These are phyloP conservation scores for Lacanobia oleracea DNA, from an alignment of 2,888 invertebrate genomes.

Conservation along the genomic window DNA sequence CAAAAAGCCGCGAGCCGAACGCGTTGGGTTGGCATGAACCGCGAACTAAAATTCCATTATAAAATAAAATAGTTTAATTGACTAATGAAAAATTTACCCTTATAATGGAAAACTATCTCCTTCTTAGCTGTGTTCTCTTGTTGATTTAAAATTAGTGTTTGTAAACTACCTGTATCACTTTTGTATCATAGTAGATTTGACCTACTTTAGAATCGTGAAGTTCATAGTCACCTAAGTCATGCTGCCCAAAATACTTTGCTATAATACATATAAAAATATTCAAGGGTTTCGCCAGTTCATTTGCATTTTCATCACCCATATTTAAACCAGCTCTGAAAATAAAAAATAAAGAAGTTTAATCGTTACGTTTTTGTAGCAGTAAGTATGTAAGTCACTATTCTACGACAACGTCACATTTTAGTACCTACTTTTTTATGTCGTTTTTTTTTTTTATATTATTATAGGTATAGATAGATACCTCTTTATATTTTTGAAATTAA, in stretches of 20 bases:
- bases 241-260: slow-evolving; percentile 93
- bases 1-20: too few relatives aligned
- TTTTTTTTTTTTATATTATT: too few relatives aligned
- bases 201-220: slow-evolving; percentile 57
- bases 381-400: too few relatives aligned
- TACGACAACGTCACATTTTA: too few relatives aligned
- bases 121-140: neutral
- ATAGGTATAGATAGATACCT: too few relatives aligned
- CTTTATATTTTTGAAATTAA: too few relatives aligned
- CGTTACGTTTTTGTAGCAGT: neutral
- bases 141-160: slow-evolving; percentile 6
- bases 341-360: neutral
- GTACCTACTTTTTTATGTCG: too few relatives aligned
- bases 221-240: slow-evolving; percentile 92
- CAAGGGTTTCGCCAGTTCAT: slow-evolving; percentile 87
- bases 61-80: too few relatives aligned
- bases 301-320: slow-evolving; percentile 78
- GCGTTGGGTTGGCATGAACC: too few relatives aligned
- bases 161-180: slow-evolving; percentile 50
- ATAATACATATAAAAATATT: slow-evolving; percentile 95
- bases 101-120: neutral
- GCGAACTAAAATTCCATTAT: too few relatives aligned
- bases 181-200: slow-evolving; percentile 56
- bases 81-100: too few relatives aligned
- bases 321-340: slow-evolving; percentile 80